These are phyloP conservation scores for Sternarchorhynchus goeldii DNA, from an alignment of 2,797 vertebrate genomes.

Conservation along the genomic window DNA sequence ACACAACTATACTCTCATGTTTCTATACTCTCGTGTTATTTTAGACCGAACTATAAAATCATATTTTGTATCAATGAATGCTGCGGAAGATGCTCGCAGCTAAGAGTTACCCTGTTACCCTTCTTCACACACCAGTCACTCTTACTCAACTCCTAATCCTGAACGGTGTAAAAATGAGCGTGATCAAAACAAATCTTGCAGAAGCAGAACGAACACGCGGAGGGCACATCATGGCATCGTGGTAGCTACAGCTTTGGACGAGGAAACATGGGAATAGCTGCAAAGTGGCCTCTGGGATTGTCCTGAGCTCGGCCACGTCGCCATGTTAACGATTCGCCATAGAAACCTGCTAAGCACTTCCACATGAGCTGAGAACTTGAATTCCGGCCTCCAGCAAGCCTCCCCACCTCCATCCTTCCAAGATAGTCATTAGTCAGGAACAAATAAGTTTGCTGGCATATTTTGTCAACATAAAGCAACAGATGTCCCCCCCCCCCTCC, in stretches of 20 bases:
- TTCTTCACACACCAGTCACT: background rate
- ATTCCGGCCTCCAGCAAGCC: conserved; percentile 38
- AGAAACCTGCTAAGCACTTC: conserved; percentile 44
- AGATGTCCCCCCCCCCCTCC: conserved; percentile 26
- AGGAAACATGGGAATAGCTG: conserved; percentile 8
- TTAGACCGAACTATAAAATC: background rate
- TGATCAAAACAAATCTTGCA: background rate
- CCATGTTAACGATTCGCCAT: conserved; percentile 30
- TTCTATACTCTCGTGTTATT: background rate
- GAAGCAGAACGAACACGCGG: background rate
- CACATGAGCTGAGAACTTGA: conserved; percentile 35
- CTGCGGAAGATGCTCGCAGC: background rate
- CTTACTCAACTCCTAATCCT: too few relatives aligned
- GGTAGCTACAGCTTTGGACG: too few relatives aligned
- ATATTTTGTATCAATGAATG: background rate
- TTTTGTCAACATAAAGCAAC: conserved; percentile 41
- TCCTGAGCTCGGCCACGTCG: background rate
- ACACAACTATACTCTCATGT: background rate
- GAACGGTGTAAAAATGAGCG: background rate
- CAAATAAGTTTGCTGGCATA: conserved; percentile 14
- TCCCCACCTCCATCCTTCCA: background rate
- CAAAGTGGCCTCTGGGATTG: background rate
- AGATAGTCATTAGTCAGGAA: conserved; percentile 32
- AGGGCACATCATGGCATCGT: too few relatives aligned
- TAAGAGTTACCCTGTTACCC: background rate